Evolutionary conservation across 2,797 vertebrate genomes (phyloP).

Genomic region (Calcarius lapponicus): DNA sequence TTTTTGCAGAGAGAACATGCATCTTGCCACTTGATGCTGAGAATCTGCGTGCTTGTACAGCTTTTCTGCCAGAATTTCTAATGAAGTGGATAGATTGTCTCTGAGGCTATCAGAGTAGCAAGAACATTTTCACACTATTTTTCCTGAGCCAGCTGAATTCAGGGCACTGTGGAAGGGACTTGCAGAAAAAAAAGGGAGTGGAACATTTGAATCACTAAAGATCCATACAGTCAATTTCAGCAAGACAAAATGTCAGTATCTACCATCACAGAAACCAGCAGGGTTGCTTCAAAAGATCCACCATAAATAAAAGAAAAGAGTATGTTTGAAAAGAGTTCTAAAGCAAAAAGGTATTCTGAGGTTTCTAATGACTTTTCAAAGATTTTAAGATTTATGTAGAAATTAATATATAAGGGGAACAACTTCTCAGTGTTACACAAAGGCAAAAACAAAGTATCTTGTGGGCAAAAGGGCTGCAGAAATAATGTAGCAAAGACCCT

Average conservation of each 20-base stretch:
- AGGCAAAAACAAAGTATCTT: not conserved
- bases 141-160: not conserved
- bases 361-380: not conserved
- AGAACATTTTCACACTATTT: not conserved
- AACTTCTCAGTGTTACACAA: not conserved
- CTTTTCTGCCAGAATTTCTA: not conserved
- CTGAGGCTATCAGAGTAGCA: not conserved
- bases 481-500: not conserved
- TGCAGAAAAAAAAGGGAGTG: not conserved
- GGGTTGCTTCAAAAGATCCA: not conserved
- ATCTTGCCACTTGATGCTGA: not conserved
- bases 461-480: not conserved
- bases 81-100: not conserved
- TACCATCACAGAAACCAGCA: not conserved
- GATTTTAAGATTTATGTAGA: not conserved
- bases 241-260: not conserved
- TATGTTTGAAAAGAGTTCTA: not conserved
- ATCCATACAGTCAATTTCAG: not conserved
- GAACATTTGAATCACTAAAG: not conserved
- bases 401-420: not conserved
- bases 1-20: not conserved
- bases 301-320: not conserved
- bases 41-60: not conserved
- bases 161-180: not conserved
- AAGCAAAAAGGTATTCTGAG: not conserved